These are phyloP conservation scores for Parnassius mnemosyne DNA, from an alignment of 2,888 invertebrate species.

Conservation along the genomic window DNA sequence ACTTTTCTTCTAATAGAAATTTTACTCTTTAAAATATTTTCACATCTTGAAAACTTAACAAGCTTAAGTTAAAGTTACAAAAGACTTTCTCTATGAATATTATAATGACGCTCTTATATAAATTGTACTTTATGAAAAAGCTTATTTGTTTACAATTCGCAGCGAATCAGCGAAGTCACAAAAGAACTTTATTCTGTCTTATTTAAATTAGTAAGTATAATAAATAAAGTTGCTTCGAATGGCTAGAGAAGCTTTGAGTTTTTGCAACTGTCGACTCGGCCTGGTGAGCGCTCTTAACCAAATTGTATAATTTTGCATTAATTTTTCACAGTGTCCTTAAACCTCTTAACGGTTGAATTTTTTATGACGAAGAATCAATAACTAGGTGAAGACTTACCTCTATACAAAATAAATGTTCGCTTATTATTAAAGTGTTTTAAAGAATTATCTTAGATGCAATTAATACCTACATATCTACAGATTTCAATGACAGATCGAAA, in stretches of 20 bases:
- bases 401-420: too few relatives aligned
- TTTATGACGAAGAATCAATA: too few relatives aligned
- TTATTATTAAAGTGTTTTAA: too few relatives aligned
- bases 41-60: conserved; percentile 24
- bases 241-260: conserved; percentile 52
- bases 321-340: conserved; percentile 69
- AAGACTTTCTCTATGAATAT: conserved; percentile 18
- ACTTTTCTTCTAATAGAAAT: conserved; percentile 8
- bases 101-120: conserved; percentile 34
- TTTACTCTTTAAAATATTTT: conserved; percentile 19
- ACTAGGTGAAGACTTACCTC: too few relatives aligned
- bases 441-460: too few relatives aligned
- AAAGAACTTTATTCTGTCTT: conserved; percentile 71
- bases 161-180: conserved; percentile 63
- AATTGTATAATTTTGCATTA: conserved; percentile 80
- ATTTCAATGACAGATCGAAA: too few relatives aligned
- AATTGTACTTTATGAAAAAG: conserved; percentile 53
- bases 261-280: conserved; percentile 55
- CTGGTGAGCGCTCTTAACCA: conserved; percentile 62
- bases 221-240: conserved; percentile 63
- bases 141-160: conserved; percentile 72
- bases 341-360: not conserved
- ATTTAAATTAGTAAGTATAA: conserved; percentile 77
- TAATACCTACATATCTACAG: too few relatives aligned
- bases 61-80: conserved; percentile 27